Percentiles rank a stretch among this genome's conserved stretches.
Conservation (phyloP, 64 coral and sea anemone genomes). For the Dendronephthya gigantea region DNA sequence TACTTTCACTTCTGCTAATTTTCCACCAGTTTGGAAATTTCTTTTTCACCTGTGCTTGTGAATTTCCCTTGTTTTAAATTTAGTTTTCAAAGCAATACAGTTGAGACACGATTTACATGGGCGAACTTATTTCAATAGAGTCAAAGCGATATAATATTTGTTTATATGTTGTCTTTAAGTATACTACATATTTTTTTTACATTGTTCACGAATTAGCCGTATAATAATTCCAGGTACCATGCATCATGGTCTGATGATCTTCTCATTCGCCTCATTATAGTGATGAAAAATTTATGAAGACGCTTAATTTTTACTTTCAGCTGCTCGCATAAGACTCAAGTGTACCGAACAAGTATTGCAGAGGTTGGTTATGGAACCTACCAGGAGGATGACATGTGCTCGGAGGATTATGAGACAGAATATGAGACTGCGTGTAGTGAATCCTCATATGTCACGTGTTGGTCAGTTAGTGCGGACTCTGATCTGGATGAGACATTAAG, state of each 20-base stretch:
- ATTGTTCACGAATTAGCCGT: no score
- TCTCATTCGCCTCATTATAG: background rate
- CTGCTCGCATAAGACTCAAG: background rate
- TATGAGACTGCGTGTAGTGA: background rate
- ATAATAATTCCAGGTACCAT: background rate
- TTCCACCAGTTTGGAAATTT: no score
- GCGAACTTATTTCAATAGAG: no score
- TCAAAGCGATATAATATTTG: no score
- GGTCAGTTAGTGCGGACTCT: background rate
- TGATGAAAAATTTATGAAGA: no score
- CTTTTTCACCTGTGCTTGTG: no score
- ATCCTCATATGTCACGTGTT: background rate
- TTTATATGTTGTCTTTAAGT: no score
- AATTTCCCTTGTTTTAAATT: no score
- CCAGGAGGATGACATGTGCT: background rate
- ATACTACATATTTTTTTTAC: no score
- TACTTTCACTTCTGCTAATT: no score
- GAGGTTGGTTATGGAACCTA: background rate
- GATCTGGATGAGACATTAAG: background rate
- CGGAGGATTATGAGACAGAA: background rate
- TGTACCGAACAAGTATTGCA: background rate
- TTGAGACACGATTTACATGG: no score
- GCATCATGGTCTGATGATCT: background rate
- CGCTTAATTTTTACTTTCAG: background rate
- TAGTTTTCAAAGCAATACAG: no score